These are phyloP conservation scores for Cotesia glomerata DNA, from an alignment of 1,140 invertebrate genomes.

Conservation along the genomic window DNA sequence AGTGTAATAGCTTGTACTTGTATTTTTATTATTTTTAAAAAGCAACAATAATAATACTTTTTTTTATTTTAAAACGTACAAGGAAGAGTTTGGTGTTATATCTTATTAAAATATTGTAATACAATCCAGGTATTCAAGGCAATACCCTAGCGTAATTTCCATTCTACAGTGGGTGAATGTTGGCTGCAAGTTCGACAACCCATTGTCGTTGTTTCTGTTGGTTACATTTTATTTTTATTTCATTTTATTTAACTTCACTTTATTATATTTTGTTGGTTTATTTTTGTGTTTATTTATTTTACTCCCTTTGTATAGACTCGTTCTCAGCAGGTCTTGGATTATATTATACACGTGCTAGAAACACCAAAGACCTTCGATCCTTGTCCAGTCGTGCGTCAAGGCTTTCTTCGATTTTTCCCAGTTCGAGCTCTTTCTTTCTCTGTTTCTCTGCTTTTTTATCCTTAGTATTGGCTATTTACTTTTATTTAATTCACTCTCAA, in stretches of 20 bases:
- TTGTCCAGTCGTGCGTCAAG: constrained; percentile 20
- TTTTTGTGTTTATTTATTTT: background rate
- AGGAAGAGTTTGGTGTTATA: background rate
- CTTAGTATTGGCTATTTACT: background rate
- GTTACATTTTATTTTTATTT: background rate
- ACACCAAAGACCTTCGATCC: constrained; percentile 15
- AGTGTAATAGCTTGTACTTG: no score
- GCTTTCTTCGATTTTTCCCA: constrained; percentile 25
- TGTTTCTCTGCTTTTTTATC: background rate
- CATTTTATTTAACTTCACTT: background rate
- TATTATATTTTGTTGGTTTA: constrained; percentile 1
- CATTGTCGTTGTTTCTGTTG: background rate
- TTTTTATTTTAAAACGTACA: no score
- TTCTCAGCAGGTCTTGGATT: no score
- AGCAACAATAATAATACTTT: no score
- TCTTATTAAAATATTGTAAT: background rate
- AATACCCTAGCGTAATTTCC: no score
- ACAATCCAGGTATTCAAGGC: background rate
- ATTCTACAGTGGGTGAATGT: constrained; percentile 1
- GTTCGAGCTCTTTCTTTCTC: constrained; percentile 20
- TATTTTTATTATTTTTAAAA: no score
- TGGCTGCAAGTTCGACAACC: background rate
- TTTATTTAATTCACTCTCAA: background rate
- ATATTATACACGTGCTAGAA: background rate
- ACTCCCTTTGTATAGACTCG: background rate